Evolutionary conservation across 2,888 invertebrate genomes (phyloP).

Genomic region (Ctenicera cuprea): DNA sequence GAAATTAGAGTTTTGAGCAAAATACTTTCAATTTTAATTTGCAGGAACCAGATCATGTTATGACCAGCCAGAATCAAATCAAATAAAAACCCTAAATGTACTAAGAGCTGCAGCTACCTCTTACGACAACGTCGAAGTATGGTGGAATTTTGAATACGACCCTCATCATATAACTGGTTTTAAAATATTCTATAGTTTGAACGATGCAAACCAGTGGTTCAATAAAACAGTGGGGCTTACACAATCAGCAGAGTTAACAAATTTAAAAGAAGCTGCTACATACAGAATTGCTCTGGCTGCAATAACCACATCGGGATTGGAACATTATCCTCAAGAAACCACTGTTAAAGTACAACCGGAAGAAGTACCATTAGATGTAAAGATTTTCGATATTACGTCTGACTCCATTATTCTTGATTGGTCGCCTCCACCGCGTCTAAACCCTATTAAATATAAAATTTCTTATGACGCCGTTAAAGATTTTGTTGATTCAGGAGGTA

Average conservation of each 20-base stretch:
- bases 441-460: conserved; percentile 92
- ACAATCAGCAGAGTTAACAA: conserved; percentile 91
- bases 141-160: conserved; percentile 95
- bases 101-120: conserved; percentile 95
- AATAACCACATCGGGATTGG: conserved; percentile 86
- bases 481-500: conserved; percentile 94
- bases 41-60: conserved; percentile 78
- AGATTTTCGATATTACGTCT: conserved; percentile 93
- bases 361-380: conserved; percentile 91
- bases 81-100: conserved; percentile 81
- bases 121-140: conserved; percentile 94
- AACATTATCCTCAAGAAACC: conserved; percentile 88
- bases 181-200: conserved; percentile 93
- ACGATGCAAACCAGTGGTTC: conserved; percentile 94
- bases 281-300: conserved; percentile 95
- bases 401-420: conserved; percentile 95
- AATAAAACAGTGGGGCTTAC: conserved; percentile 90
- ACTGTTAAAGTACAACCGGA: conserved; percentile 93
- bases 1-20: no score
- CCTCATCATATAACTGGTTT: conserved; percentile 89
- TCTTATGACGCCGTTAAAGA: conserved; percentile 95
- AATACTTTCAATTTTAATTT: no score
- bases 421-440: conserved; percentile 91
- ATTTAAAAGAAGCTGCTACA: conserved; percentile 91
- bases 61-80: conserved; percentile 29